Conservation (phyloP, 1,140 invertebrate species). For the Subanguina moxae region DNA sequence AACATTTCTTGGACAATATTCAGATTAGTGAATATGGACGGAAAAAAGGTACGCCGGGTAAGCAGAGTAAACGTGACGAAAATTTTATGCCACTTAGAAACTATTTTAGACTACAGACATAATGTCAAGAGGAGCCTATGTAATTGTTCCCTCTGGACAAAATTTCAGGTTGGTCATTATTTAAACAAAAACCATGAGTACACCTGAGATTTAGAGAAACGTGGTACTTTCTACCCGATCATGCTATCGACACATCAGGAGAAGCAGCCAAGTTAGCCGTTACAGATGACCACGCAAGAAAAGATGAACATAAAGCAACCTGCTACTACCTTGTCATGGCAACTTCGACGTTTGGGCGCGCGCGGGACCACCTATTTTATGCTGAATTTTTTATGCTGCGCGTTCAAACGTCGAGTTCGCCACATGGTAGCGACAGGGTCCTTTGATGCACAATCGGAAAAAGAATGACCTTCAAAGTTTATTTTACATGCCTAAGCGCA, state of each 20-base stretch:
- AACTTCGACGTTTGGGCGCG: no score
- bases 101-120: conserved; percentile 18
- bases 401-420: no score
- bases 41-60: conserved; percentile 34
- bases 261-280: background rate
- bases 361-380: no score
- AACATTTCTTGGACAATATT: conserved; percentile 4
- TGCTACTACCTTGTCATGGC: no score
- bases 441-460: no score
- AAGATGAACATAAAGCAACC: background rate
- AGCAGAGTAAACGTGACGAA: background rate
- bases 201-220: conserved; percentile 42
- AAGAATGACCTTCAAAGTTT: no score
- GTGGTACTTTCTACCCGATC: conserved; percentile 51
- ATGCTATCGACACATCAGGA: conserved; percentile 43
- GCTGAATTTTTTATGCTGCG: no score
- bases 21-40: conserved; percentile 49
- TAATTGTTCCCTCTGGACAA: conserved; percentile 43
- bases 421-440: no score
- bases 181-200: background rate
- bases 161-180: background rate
- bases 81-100: background rate
- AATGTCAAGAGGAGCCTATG: conserved; percentile 48
- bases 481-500: no score
- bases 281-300: background rate